Evolutionary conservation across 1,140 invertebrate species (phyloP), one percentile per base, ranked within the genome.

Genomic region (Drosophila setifemur): DNA sequence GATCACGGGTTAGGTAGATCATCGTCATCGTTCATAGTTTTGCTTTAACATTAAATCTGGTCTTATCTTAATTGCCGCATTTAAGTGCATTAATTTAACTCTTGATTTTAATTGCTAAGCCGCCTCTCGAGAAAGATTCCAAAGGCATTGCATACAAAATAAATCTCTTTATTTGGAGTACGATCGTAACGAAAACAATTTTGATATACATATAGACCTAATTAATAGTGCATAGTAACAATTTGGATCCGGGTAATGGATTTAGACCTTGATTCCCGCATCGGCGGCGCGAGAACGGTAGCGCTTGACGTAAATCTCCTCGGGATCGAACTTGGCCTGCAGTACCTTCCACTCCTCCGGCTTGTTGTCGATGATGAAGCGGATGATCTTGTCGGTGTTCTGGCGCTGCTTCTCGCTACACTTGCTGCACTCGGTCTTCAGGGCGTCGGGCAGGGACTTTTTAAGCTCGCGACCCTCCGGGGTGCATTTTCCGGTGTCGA

Each of bases 401-500:
- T 91, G 67, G 35, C 90, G 91, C 68, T 95, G 94, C 14, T 89
- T 91, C 2, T 93, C 91, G 16, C 91, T 93, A 57, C 94, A 95
- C 82, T 94, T 94, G 5, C 53, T 69, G 68, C 94, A 95, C 2
- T 92, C 92, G 0, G 92, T 94, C 57, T 92, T 89, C 4, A 95
- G 58, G 1, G 93, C 94, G 26, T 95, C 94, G 4, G 92, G 91
- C 1, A 95, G 77, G 1, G 92, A 90, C 94, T 95, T 92, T 91
- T 94, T 96, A 0, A 96, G 81, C 90, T 95, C 94, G 43, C 91
- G 90, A 44, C 92, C 95, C 48, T 96, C 95, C n/a, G 94, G 90
- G 4, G 93, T 95, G 89, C 95, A 96, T 9, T 92, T 91, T 7
- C 93, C 94, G 42, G 91, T 91, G 0, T 94, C 94, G 68, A 95